A percentile compares a stretch with the other conserved stretches of the same genome.
These are phyloP conservation scores for Mus minutoides DNA, from an alignment of 2,797 vertebrate genomes.

Conservation along the genomic window DNA sequence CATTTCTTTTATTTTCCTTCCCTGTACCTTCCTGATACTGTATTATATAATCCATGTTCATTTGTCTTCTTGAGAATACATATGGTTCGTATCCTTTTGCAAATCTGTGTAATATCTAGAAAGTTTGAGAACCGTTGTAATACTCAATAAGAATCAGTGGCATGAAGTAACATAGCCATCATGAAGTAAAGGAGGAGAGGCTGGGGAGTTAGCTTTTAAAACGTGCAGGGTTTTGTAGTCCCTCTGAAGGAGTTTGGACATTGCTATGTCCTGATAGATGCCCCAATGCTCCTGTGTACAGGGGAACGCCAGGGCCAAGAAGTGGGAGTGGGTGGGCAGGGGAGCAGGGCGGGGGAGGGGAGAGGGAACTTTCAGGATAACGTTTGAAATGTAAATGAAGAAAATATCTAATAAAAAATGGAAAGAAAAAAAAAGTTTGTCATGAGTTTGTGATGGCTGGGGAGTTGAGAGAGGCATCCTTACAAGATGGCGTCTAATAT, in stretches of 20 bases:
- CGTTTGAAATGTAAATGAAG: no score
- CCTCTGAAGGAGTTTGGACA: not conserved
- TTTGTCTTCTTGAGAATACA: not conserved
- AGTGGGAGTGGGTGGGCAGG: no score
- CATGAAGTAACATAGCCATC: not conserved
- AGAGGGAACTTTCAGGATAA: no score
- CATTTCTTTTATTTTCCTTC: not conserved
- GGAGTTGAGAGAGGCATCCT: not conserved
- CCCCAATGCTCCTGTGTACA: no score
- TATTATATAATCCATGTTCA: not conserved
- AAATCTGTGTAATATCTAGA: not conserved
- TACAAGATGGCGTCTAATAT: not conserved
- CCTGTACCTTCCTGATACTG: not conserved
- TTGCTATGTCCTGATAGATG: not conserved
- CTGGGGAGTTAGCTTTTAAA: not conserved
- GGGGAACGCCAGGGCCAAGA: no score
- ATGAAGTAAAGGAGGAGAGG: not conserved
- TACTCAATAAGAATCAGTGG: not conserved
- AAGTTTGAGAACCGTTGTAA: not conserved
- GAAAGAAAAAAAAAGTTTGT: not conserved
- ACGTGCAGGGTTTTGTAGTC: not conserved
- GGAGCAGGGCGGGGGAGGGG: no score
- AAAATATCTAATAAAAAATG: no score
- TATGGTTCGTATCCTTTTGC: no score
- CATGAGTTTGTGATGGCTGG: not conserved